phyloP scores from a whole-genome alignment of 2,888 invertebrate genomes.

The Tachina grossa region DNA sequence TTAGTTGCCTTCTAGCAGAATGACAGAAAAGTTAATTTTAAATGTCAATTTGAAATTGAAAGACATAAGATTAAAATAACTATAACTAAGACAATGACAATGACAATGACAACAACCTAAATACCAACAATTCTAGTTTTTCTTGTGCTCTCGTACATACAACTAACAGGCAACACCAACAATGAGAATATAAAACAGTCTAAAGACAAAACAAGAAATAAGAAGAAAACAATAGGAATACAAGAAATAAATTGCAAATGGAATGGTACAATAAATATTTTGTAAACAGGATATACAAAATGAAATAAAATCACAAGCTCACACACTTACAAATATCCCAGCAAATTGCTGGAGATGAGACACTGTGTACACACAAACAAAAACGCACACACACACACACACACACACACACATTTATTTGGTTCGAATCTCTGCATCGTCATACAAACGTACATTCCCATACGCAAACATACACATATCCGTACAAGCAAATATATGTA shows the following conservation, averaged over 20 bases:
- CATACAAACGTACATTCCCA: background rate
- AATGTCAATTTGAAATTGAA: constrained; percentile 71
- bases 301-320: constrained; percentile 61
- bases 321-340: constrained; percentile 22
- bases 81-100: constrained; percentile 62
- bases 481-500: background rate
- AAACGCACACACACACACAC: background rate
- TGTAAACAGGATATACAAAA: constrained; percentile 63
- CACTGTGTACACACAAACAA: background rate
- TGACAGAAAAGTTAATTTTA: constrained; percentile 71
- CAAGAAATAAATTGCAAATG: constrained; percentile 60
- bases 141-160: constrained; percentile 6
- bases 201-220: constrained; percentile 43
- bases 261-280: constrained; percentile 68
- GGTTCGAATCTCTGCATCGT: background rate
- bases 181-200: constrained; percentile 38
- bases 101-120: constrained; percentile 50
- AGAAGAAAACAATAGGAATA: constrained; percentile 46
- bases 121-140: constrained; percentile 32
- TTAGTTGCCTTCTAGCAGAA: constrained; percentile 65
- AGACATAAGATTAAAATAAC: constrained; percentile 70
- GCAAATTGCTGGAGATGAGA: constrained; percentile 27
- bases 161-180: constrained; percentile 15
- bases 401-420: constrained; percentile 11
- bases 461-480: background rate